These are phyloP conservation scores for Campoletis raptor DNA, from an alignment of 2,888 invertebrate species.

Conservation along the genomic window DNA sequence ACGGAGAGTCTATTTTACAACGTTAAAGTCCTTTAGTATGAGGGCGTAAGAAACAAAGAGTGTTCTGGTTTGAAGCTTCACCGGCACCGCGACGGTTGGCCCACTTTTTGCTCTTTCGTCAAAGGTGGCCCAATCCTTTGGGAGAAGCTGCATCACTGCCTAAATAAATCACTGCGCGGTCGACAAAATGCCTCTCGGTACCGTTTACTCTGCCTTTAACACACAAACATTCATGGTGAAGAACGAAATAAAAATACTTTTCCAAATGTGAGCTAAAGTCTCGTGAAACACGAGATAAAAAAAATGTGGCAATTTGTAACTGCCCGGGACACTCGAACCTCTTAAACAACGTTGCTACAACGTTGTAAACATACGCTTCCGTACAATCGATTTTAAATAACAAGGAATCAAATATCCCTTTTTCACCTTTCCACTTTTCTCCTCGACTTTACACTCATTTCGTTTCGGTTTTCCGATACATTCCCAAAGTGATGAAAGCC, in stretches of 20 bases:
- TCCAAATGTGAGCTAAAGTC: not conserved
- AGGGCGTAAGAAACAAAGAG: slow-evolving; percentile 16
- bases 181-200: slow-evolving; percentile 49
- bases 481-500: slow-evolving; percentile 38
- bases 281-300: not conserved
- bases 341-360: slow-evolving; percentile 7
- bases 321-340: not conserved
- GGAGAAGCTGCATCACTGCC: slow-evolving; percentile 37
- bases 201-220: slow-evolving; percentile 24
- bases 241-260: slow-evolving; percentile 20
- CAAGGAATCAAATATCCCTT: slow-evolving; percentile 17
- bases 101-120: slow-evolving; percentile 61
- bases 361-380: not conserved
- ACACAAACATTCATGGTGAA: slow-evolving; percentile 18
- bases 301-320: slow-evolving; percentile 10
- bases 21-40: slow-evolving; percentile 30
- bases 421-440: slow-evolving; percentile 2
- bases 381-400: slow-evolving; percentile 12
- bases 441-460: slow-evolving; percentile 41
- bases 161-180: slow-evolving; percentile 63
- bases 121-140: slow-evolving; percentile 65
- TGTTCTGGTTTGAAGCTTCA: slow-evolving; percentile 11
- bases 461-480: slow-evolving; percentile 40
- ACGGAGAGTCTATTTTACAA: slow-evolving; percentile 44
- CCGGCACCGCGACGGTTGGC: slow-evolving; percentile 3